Conservation (phyloP, 2,113 vertebrate species). For the Tyrannus savana region DNA sequence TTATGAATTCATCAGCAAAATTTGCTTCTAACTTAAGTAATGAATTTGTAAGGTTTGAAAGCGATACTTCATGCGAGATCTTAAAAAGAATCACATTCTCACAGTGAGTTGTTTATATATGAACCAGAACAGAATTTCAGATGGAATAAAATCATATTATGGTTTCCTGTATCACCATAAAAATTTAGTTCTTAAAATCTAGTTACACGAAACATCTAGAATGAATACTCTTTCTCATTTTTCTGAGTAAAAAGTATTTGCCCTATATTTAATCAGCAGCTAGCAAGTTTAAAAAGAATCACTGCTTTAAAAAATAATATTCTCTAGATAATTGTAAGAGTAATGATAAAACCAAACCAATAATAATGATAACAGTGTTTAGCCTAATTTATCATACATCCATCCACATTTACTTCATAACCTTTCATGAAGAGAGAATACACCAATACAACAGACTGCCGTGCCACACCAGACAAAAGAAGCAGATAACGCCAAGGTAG, state of each 20-base stretch:
- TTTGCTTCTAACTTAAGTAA: neutral
- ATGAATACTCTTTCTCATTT: neutral
- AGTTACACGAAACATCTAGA: neutral
- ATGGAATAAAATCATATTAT: neutral
- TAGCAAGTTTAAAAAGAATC: conserved; percentile 29
- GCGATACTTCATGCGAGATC: neutral
- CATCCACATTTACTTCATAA: neutral
- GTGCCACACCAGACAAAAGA: neutral
- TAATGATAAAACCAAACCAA: too few relatives aligned
- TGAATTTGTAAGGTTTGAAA: conserved; percentile 2
- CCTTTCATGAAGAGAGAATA: neutral
- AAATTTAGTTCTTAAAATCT: neutral
- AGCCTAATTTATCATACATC: neutral
- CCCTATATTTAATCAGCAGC: conserved; percentile 55
- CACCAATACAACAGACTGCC: neutral
- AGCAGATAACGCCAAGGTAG: neutral
- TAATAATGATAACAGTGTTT: neutral
- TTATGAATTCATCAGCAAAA: neutral
- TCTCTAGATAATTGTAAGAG: neutral
- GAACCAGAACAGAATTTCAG: neutral
- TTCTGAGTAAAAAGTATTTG: conserved; percentile 70
- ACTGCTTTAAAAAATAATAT: neutral
- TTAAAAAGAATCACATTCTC: neutral
- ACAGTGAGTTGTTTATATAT: neutral
- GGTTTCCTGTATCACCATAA: neutral